phyloP scores from a whole-genome alignment of 2,888 invertebrate species.

The Polydrusus cervinus region DNA sequence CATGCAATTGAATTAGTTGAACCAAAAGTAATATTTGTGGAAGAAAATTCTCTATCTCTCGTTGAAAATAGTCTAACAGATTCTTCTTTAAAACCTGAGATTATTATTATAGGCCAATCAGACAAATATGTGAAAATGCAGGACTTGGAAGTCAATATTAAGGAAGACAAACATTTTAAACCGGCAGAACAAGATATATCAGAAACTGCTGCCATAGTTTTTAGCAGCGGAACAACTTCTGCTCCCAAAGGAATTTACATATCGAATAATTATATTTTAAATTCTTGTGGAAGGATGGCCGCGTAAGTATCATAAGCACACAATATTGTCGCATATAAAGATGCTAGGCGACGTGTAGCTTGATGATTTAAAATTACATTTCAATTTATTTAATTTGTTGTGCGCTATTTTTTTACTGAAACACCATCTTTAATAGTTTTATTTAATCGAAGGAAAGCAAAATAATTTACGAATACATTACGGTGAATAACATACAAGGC shows the following conservation, averaged over 20 bases:
- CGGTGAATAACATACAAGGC: too few species aligned
- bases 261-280: constrained; percentile 43
- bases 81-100: constrained; percentile 47
- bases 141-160: constrained; percentile 14
- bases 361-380: too few species aligned
- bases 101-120: constrained; percentile 60
- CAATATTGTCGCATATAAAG: too few species aligned
- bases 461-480: too few species aligned
- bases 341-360: too few species aligned
- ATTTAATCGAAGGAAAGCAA: too few species aligned
- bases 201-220: constrained; percentile 60
- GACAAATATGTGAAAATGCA: constrained; percentile 47
- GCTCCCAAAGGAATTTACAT: constrained; percentile 61
- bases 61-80: constrained; percentile 55
- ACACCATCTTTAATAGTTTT: too few species aligned
- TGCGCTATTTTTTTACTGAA: too few species aligned
- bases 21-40: constrained; percentile 38
- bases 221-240: constrained; percentile 64
- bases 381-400: too few species aligned
- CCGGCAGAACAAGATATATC: constrained; percentile 46
- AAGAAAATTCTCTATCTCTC: constrained; percentile 43
- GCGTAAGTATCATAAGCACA: not conserved
- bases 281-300: constrained; percentile 23
- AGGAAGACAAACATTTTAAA: constrained; percentile 55
- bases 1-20: constrained; percentile 26